Evolutionary conservation across 2,113 vertebrate species (phyloP).

Genomic region (Tachysurus vachellii): DNA sequence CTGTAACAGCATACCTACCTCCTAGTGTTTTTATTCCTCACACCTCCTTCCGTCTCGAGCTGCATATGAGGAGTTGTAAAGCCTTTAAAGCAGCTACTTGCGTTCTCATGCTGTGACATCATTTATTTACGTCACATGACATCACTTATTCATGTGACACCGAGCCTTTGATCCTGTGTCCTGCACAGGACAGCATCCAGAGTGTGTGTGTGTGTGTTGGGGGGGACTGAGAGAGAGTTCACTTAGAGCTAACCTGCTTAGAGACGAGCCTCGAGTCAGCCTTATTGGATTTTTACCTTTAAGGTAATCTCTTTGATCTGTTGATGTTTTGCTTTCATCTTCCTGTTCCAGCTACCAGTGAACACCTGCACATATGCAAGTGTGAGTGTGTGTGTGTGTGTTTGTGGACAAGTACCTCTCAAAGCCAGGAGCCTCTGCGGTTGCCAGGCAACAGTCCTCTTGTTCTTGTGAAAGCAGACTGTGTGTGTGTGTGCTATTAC

Average conservation of each 20-base stretch:
- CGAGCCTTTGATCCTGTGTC: background rate
- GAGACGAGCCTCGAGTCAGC: constrained; percentile 14
- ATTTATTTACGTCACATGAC: background rate
- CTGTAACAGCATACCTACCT: background rate
- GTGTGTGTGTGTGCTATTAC: background rate
- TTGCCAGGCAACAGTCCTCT: constrained; percentile 52
- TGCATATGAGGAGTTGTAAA: background rate
- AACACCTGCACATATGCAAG: constrained; percentile 42
- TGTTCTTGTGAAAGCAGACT: constrained; percentile 38
- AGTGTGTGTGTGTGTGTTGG: background rate
- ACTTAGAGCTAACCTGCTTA: constrained; percentile 12
- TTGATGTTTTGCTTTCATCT: constrained; percentile 46
- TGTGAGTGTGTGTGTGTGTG: background rate
- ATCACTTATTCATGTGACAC: constrained; percentile 8
- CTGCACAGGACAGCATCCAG: background rate
- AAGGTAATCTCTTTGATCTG: constrained; percentile 38
- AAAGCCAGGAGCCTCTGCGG: constrained; percentile 36
- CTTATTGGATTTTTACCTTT: constrained; percentile 30
- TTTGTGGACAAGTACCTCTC: constrained; percentile 38
- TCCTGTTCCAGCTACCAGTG: constrained; percentile 19
- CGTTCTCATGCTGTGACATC: background rate
- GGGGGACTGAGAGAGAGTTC: background rate
- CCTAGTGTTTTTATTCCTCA: background rate
- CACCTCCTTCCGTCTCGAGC: background rate
- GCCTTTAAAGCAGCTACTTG: background rate